Conservation (phyloP, 2,113 vertebrate species). For the Burhinus bistriatus region DNA sequence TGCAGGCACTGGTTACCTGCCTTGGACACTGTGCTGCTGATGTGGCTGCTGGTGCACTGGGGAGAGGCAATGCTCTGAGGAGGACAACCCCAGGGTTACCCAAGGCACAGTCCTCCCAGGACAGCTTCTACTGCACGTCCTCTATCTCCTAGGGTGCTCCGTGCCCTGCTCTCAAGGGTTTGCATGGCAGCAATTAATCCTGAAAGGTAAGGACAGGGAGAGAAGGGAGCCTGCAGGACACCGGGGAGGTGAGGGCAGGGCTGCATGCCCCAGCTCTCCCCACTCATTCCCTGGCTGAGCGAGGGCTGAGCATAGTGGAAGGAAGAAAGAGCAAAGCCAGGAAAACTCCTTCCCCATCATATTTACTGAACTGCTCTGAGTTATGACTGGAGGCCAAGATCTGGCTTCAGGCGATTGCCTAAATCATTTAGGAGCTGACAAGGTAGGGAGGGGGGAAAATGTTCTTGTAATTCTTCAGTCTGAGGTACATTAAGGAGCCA, state of each 20-base stretch:
- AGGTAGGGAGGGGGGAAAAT: constrained; percentile 76
- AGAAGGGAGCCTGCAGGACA: not conserved
- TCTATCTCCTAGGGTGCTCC: not conserved
- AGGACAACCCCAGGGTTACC: too few relatives aligned
- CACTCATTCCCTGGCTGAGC: not conserved
- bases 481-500: constrained; percentile 87
- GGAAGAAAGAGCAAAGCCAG: constrained; percentile 47
- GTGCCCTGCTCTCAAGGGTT: not conserved
- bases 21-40: not conserved
- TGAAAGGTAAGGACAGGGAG: not conserved
- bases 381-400: constrained; percentile 79
- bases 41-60: not conserved
- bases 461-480: constrained; percentile 87
- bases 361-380: constrained; percentile 79
- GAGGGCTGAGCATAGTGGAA: constrained; percentile 8
- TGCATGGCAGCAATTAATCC: not conserved
- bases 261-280: not conserved
- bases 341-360: constrained; percentile 70
- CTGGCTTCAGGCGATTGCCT: constrained; percentile 82
- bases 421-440: constrained; percentile 85
- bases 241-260: not conserved
- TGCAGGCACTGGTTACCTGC: not conserved
- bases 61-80: not conserved
- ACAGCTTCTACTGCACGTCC: not conserved
- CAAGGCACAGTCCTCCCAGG: not conserved